phyloP scores from a whole-genome alignment of 2,888 invertebrate species.

The Coremacera marginata region DNA sequence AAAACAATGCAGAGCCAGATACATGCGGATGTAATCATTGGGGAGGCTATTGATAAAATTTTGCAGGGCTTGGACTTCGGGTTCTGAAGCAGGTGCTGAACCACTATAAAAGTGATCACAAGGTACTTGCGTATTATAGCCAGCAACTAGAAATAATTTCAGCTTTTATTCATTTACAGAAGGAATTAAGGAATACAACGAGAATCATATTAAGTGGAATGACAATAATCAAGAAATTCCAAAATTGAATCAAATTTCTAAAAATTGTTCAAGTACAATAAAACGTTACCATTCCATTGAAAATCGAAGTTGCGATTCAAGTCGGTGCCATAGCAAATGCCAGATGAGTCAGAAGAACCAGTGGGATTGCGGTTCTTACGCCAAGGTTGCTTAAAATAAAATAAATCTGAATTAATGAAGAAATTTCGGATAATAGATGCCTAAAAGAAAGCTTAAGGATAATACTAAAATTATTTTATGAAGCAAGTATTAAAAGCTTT shows the following conservation, averaged over 20 bases:
- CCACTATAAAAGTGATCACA: constrained; percentile 61
- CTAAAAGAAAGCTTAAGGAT: no score
- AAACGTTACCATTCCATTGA: constrained; percentile 52
- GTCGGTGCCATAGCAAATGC: constrained; percentile 55
- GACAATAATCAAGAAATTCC: no score
- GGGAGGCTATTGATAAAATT: constrained; percentile 51
- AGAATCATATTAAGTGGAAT: no score
- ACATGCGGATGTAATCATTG: constrained; percentile 55
- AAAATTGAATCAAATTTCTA: no score
- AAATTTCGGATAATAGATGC: no score
- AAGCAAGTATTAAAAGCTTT: no score
- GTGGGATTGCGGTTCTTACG: constrained; percentile 61
- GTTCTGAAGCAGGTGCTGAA: constrained; percentile 51
- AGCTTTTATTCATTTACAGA: no score
- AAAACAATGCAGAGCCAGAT: constrained; percentile 58
- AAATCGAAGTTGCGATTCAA: constrained; percentile 60
- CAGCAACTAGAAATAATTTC: no score
- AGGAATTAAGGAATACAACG: not conserved
- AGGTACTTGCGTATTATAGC: constrained; percentile 56
- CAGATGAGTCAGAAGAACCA: constrained; percentile 50
- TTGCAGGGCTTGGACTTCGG: constrained; percentile 53
- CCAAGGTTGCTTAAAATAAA: constrained; percentile 45
- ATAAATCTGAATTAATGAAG: no score
- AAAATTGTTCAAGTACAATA: no score
- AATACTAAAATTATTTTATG: no score